Conservation (phyloP, 1,140 invertebrate species). For the Polyergus mexicanus region DNA sequence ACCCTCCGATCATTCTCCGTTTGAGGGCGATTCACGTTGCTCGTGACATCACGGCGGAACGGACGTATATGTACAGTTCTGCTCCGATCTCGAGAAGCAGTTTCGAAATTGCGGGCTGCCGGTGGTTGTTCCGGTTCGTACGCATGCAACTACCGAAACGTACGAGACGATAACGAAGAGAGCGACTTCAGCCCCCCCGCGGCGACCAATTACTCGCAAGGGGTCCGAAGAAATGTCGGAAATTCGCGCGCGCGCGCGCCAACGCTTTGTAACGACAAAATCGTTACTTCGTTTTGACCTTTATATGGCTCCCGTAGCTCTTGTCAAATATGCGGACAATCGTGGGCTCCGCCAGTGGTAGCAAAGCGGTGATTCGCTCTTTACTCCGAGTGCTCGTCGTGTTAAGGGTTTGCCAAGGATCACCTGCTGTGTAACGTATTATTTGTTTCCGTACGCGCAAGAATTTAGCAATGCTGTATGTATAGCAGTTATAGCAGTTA, state of each 20-base stretch:
- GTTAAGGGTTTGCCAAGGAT: neutral
- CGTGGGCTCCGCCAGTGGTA: slow-evolving; percentile 61
- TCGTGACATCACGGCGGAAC: slow-evolving; percentile 57
- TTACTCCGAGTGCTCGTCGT: slow-evolving; percentile 38
- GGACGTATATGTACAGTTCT: slow-evolving; percentile 29
- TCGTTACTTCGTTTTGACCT: slow-evolving; percentile 72
- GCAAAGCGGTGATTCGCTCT: slow-evolving; percentile 57
- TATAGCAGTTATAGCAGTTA: neutral
- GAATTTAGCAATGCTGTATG: neutral
- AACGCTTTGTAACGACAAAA: slow-evolving; percentile 63
- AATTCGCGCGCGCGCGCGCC: slow-evolving; percentile 14
- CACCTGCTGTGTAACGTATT: neutral
- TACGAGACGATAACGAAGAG: slow-evolving; percentile 70
- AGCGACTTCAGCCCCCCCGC: slow-evolving; percentile 69
- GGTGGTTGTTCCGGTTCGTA: slow-evolving; percentile 53
- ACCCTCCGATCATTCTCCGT: slow-evolving; percentile 31
- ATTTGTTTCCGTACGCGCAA: neutral
- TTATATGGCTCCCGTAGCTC: slow-evolving; percentile 45
- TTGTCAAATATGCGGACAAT: slow-evolving; percentile 65
- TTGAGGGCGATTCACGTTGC: slow-evolving; percentile 62
- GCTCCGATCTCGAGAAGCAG: slow-evolving; percentile 64
- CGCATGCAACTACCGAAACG: slow-evolving; percentile 67
- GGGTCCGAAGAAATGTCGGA: slow-evolving; percentile 64
- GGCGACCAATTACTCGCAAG: slow-evolving; percentile 71
- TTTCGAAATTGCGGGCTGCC: slow-evolving; percentile 48